phyloP scores from a whole-genome alignment of 1,140 invertebrate genomes.

The Achroia grisella region DNA sequence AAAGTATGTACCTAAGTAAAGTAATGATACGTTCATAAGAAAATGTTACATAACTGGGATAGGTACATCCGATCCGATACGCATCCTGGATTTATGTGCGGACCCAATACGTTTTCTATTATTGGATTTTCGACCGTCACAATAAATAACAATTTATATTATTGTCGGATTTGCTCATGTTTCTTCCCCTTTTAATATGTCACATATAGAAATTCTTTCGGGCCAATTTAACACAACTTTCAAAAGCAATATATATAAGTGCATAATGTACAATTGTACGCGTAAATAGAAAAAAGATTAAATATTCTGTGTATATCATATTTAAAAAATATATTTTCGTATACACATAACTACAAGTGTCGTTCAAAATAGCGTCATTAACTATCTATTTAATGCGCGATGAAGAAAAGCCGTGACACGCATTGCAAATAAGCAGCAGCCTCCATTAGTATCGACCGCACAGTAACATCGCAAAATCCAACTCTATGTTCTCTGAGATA shows the following conservation, averaged over 20 bases:
- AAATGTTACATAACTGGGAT: no score
- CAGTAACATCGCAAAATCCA: no score
- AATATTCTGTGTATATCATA: no score
- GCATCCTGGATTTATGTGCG: slow-evolving; percentile 10
- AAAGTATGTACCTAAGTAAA: no score
- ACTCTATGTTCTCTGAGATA: no score
- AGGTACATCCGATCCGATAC: neutral
- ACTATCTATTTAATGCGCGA: slow-evolving; percentile 25
- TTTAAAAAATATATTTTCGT: neutral
- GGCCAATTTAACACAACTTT: no score
- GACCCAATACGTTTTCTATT: slow-evolving; percentile 17
- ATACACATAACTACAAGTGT: neutral
- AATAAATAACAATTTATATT: slow-evolving; percentile 14
- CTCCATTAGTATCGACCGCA: slow-evolving; percentile 3
- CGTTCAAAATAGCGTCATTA: slow-evolving; percentile 29
- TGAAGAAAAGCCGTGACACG: slow-evolving; percentile 18
- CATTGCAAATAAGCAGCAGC: slow-evolving; percentile 21
- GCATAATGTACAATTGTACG: no score
- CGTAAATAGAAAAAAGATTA: no score
- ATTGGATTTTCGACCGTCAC: slow-evolving; percentile 9
- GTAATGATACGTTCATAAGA: no score
- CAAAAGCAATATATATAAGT: no score
- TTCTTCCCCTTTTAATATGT: neutral
- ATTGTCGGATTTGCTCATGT: neutral
- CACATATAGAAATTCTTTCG: neutral